Evolutionary conservation across 1,140 invertebrate genomes (phyloP).

Genomic region (Pararge aegeria): DNA sequence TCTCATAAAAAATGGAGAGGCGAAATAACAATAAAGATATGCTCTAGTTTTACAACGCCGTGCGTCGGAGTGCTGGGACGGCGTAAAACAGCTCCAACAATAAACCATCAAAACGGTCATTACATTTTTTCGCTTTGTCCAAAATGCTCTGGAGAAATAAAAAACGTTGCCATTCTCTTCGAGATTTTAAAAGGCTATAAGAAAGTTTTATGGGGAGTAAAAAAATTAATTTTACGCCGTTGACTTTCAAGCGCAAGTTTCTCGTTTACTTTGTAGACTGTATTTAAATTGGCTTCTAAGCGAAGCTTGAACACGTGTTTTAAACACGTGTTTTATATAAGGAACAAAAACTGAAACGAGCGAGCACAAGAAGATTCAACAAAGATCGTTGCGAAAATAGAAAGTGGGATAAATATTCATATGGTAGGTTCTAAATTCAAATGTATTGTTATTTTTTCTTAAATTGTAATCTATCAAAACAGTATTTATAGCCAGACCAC

Average conservation of each 20-base stretch:
- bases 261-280: not conserved
- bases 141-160: not conserved
- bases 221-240: slow-evolving; percentile 1
- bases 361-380: too few species aligned
- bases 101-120: slow-evolving; percentile 4
- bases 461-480: too few species aligned
- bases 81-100: slow-evolving; percentile 1
- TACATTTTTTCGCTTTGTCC: slow-evolving; percentile 10
- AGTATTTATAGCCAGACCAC: too few species aligned
- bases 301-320: too few species aligned
- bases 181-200: slow-evolving; percentile 8
- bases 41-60: not conserved
- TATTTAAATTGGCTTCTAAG: not conserved
- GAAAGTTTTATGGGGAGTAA: slow-evolving; percentile 6
- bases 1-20: too few species aligned
- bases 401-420: too few species aligned
- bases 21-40: not conserved
- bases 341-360: too few species aligned
- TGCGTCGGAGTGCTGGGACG: not conserved
- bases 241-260: not conserved
- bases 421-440: too few species aligned
- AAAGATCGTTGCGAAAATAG: too few species aligned
- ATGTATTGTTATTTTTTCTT: too few species aligned
- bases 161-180: slow-evolving; percentile 2
- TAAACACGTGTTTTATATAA: too few species aligned